Percentiles rank a stretch among this genome's conserved stretches.
These are phyloP conservation scores for Donacobius atricapilla DNA, from an alignment of 2,113 vertebrate genomes.

Conservation along the genomic window DNA sequence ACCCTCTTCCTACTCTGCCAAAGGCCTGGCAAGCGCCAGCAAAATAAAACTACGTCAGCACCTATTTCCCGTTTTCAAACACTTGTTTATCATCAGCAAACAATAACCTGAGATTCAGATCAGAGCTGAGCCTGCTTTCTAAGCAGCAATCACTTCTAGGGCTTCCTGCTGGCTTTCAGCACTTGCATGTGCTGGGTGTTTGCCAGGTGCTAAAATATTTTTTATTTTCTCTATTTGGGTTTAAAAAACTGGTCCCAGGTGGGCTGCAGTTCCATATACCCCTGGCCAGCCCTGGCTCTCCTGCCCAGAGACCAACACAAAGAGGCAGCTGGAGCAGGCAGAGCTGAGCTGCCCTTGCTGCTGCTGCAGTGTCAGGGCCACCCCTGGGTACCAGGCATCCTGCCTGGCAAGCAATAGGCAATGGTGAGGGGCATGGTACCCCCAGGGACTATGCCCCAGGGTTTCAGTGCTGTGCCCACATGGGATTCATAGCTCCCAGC, in stretches of 20 bases:
- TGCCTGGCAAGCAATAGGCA: background rate
- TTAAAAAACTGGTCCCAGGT: background rate
- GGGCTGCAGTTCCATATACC: fast-evolving
- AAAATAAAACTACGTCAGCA: conserved; percentile 37
- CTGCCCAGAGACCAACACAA: background rate
- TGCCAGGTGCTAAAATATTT: background rate
- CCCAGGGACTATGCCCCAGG: background rate
- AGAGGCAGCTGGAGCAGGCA: background rate
- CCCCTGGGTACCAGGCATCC: background rate
- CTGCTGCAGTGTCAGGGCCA: fast-evolving
- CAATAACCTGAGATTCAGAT: background rate
- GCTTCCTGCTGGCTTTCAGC: background rate
- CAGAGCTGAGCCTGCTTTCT: background rate
- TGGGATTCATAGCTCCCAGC: fast-evolving
- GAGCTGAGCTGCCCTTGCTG: background rate
- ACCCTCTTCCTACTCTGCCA: conserved; percentile 27
- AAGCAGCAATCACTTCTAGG: background rate
- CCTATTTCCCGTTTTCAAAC: background rate
- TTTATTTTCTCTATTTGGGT: background rate
- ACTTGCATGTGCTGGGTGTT: background rate
- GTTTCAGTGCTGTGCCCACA: background rate
- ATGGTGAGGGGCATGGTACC: background rate
- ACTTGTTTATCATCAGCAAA: conserved; percentile 31
- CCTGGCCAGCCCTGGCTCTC: fast-evolving
- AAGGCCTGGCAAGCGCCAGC: background rate